These are phyloP conservation scores for Melipona beecheii DNA, from an alignment of 2,888 invertebrate species.

Conservation along the genomic window DNA sequence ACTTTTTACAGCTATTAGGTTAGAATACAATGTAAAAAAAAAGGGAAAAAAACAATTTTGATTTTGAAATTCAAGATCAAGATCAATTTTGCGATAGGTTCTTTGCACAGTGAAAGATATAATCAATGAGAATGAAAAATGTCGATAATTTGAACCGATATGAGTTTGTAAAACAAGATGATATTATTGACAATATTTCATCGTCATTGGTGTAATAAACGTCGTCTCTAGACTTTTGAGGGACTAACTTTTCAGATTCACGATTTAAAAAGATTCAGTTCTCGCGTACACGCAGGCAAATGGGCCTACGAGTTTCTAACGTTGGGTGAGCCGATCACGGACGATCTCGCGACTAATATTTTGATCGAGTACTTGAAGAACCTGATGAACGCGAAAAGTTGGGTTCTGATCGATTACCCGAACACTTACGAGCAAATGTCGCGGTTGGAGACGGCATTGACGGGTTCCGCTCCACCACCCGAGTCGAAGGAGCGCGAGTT, in stretches of 20 bases:
- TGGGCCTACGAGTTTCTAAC: slow-evolving; percentile 86
- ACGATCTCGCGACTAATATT: slow-evolving; percentile 86
- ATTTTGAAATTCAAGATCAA: no score
- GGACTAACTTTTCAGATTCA: neutral
- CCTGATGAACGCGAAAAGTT: slow-evolving; percentile 85
- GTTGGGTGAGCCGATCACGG: slow-evolving; percentile 85
- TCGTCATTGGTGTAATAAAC: no score
- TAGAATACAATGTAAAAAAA: no score
- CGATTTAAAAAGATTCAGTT: neutral
- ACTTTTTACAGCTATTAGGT: no score
- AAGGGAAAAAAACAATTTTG: no score
- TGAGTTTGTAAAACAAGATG: no score
- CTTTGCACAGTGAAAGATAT: no score
- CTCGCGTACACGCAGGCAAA: slow-evolving; percentile 78
- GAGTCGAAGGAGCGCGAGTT: slow-evolving; percentile 30
- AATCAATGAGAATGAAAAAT: no score
- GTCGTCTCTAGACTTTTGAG: no score
- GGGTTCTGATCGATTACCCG: slow-evolving; percentile 89
- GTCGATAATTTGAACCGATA: no score
- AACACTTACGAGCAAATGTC: slow-evolving; percentile 86
- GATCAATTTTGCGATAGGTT: no score
- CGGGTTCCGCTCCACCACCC: slow-evolving; percentile 85
- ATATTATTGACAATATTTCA: no score
- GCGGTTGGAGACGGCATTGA: slow-evolving; percentile 87
- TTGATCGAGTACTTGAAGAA: slow-evolving; percentile 87